Evolutionary conservation across 1,140 invertebrate genomes (phyloP).

Genomic region (Heliconius hermathena): DNA sequence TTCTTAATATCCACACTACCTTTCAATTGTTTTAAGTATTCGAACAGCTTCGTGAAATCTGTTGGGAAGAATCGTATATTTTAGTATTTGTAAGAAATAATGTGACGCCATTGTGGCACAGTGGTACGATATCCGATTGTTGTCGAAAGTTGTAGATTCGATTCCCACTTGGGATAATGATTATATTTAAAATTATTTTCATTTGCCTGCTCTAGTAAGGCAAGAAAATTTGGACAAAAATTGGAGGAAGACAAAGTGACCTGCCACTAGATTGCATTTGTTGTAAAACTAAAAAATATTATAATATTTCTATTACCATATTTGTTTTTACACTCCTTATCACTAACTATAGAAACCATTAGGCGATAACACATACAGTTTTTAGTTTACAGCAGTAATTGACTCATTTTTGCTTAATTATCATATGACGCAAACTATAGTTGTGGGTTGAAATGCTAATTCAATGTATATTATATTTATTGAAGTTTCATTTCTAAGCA

Average conservation of each 20-base stretch:
- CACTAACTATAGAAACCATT: neutral
- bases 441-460: neutral
- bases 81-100: constrained; percentile 3
- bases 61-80: constrained; percentile 62
- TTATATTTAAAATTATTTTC: neutral
- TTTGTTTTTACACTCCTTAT: neutral
- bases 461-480: too few relatives aligned
- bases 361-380: too few relatives aligned
- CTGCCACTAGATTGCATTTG: too few relatives aligned
- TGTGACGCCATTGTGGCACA: neutral
- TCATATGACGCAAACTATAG: neutral
- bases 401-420: neutral
- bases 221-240: too few relatives aligned
- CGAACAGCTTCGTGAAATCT: constrained; percentile 86
- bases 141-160: neutral
- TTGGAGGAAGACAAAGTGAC: too few relatives aligned
- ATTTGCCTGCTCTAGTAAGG: neutral
- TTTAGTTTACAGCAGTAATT: too few relatives aligned
- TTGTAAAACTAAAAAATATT: too few relatives aligned
- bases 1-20: constrained; percentile 84
- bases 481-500: too few relatives aligned
- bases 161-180: neutral
- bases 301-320: neutral
- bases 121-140: neutral
- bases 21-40: constrained; percentile 84